Base-by-base conservation (phyloP, 2,888 invertebrate genomes). In the Dioctria rufipes region DNA sequence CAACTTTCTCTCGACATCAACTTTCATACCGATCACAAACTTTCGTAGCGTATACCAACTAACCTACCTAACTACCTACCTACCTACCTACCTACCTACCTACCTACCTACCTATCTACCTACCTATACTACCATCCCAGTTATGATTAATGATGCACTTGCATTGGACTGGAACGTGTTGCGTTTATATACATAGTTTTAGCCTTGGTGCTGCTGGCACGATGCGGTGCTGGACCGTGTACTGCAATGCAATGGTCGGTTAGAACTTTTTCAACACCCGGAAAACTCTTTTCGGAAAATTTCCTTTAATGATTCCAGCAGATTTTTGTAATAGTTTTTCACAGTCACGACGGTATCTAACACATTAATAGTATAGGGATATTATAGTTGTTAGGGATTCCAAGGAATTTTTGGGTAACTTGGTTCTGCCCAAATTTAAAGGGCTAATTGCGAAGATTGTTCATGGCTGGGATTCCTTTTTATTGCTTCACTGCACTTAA, bases 301-400 rank as follows among this genome's bases (percentile, higher is more conserved):
- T 42, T 75, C 60, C 73, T 51, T 71, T 75, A 75, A 75, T 75
- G 60, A 75, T 25, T 25, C 73, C 60, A 42, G 9, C 60, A 75
- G 73, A 75, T 75, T 60, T 60, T 42, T 60, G 60, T 60, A 75
- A 75, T 75, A 58, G 73, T 60, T 42, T 42, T 54, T 54, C 54
- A 4, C 54, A n/a, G 54, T 54, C 54, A 54, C n/a, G 54, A 8
- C 54, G 11, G 3, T 3, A 25, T 25, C 11, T 37, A 13, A n/a
- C 60, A 54, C 54, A 54, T 54, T 54, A 25, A 25, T 25, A 25
- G 25, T 25, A 25, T 25, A 54, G 9, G 54, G 54, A 54, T 11
- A 11, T n/a, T n/a, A n/a, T 54, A 11, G 54, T 11, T 11, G 6
- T 2, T 54, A 4, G 6, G 11, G 4, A 54, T 9, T 46, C 49